A percentile compares a stretch with the other conserved stretches of the same genome.
phyloP scores from a whole-genome alignment of 2,113 vertebrate genomes.

The Microcebus murinus region DNA sequence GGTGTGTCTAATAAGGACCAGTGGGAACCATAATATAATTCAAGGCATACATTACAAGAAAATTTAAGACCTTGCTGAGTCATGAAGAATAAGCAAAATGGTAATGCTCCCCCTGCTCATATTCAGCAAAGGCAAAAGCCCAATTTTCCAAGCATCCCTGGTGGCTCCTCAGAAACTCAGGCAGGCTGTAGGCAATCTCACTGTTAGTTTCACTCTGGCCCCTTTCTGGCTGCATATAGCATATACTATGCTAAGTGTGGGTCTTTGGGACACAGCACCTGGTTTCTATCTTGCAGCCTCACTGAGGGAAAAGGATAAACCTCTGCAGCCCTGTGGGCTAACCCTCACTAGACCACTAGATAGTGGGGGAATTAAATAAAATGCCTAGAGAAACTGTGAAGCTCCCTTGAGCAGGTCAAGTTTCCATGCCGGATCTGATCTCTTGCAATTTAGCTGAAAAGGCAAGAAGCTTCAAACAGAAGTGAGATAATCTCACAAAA shows the following conservation, averaged over 20 bases:
- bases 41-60: background rate
- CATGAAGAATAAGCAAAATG: constrained; percentile 42
- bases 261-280: background rate
- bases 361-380: constrained; percentile 24
- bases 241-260: background rate
- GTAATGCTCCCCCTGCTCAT: background rate
- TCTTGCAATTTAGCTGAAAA: constrained; percentile 19
- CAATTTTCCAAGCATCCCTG: constrained; percentile 26
- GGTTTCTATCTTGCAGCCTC: background rate
- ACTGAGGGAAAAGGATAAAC: background rate
- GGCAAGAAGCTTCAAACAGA: constrained; percentile 11
- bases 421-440: background rate
- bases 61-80: constrained; percentile 38
- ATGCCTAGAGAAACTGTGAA: background rate
- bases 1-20: background rate
- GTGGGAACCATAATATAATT: background rate
- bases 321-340: background rate
- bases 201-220: background rate
- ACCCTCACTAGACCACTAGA: background rate
- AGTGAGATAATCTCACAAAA: constrained; percentile 18
- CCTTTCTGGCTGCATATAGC: background rate
- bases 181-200: background rate
- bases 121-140: background rate
- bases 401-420: background rate
- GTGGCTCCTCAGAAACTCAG: background rate